Conservation (phyloP, 2,113 vertebrate species). For the Gymnarchus niloticus region DNA sequence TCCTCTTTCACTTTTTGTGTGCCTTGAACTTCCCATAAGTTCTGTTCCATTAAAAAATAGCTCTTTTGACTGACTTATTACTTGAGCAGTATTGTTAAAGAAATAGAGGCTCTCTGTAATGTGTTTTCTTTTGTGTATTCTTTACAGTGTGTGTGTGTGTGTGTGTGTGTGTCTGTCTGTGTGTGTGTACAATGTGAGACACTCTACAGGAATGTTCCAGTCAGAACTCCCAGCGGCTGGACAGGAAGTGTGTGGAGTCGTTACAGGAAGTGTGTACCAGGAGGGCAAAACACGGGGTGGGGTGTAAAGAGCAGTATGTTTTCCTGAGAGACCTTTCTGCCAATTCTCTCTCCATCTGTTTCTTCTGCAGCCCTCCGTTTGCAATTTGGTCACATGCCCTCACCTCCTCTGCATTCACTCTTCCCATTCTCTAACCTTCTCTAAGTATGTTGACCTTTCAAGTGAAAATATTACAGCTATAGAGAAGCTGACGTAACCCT, state of each 20-base stretch:
- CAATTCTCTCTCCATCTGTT: neutral
- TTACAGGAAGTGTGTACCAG: constrained; percentile 25
- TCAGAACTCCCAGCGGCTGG: constrained; percentile 20
- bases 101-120: neutral
- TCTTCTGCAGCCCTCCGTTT: neutral
- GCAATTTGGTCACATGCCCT: neutral
- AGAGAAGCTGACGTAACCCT: neutral
- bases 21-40: neutral
- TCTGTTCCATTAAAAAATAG: neutral
- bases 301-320: neutral
- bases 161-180: constrained; percentile 11
- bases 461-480: neutral
- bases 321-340: constrained; percentile 5
- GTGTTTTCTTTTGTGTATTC: neutral
- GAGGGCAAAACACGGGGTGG: constrained; percentile 2
- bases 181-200: constrained; percentile 3
- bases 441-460: neutral
- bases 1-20: constrained; percentile 10
- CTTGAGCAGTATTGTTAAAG: neutral
- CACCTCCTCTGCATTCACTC: neutral
- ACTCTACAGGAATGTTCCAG: constrained; percentile 25
- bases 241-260: constrained; percentile 34
- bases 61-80: neutral
- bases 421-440: neutral
- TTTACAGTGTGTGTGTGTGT: neutral